A percentile compares a stretch with the other conserved stretches of the same genome.
Evolutionary conservation across 92 coral and sea anemone species (phyloP).

Genomic region (Actinostola sp.): DNA sequence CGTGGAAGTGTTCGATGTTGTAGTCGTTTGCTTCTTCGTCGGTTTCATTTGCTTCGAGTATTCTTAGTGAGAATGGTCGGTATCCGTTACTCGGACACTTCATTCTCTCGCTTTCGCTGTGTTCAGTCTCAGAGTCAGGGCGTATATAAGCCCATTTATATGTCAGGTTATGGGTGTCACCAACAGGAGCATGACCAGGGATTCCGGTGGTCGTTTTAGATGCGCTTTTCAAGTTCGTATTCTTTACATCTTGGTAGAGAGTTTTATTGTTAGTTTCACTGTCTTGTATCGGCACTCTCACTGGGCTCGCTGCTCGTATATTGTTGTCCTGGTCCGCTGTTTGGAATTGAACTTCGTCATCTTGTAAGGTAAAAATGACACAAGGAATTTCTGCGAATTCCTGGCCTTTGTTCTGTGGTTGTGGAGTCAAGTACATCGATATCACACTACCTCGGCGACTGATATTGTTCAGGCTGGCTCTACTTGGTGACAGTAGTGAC

Average conservation of each 20-base stretch:
- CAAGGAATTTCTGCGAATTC: constrained; percentile 17
- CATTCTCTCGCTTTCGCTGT: constrained; percentile 32
- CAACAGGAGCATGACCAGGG: neutral
- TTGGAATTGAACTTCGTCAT: neutral
- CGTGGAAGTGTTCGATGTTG: neutral
- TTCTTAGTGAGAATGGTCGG: constrained; percentile 31
- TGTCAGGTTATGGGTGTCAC: neutral
- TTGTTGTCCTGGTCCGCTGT: neutral
- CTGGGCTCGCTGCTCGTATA: too few relatives aligned
- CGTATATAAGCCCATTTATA: constrained; percentile 46
- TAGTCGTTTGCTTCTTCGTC: constrained; percentile 23
- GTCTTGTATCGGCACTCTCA: too few relatives aligned
- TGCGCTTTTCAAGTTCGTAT: neutral
- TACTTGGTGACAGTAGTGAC: constrained; percentile 6
- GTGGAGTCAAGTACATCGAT: constrained; percentile 16
- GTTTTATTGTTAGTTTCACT: neutral
- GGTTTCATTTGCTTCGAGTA: constrained; percentile 29
- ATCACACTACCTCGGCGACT: neutral
- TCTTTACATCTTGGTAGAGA: neutral
- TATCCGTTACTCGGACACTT: neutral
- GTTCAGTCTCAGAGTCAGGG: constrained; percentile 41
- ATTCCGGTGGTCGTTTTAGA: neutral
- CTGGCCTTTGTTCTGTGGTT: neutral
- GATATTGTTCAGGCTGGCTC: neutral
- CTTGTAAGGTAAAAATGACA: constrained; percentile 23